Conservation (phyloP, 2,888 invertebrate species). For the Heterodera filipjevi region DNA sequence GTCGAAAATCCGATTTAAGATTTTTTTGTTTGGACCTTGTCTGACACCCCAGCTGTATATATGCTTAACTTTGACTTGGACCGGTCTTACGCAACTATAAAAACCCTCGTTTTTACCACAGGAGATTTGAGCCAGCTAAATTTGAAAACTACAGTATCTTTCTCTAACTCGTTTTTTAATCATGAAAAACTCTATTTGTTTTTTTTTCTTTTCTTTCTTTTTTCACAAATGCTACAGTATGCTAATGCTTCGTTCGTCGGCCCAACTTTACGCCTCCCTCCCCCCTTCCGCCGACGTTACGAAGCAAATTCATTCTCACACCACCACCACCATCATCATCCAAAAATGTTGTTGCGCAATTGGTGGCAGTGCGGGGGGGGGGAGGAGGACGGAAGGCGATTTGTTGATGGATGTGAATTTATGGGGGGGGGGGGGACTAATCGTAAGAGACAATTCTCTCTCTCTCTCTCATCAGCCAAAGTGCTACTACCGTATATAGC, state of each 20-base stretch:
- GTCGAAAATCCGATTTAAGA: too few relatives aligned
- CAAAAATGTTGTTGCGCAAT: conserved; percentile 1
- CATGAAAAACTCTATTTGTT: too few relatives aligned
- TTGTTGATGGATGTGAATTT: neutral
- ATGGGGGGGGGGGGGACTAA: neutral
- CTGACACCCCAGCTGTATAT: too few relatives aligned
- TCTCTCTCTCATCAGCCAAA: neutral
- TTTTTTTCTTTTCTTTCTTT: too few relatives aligned
- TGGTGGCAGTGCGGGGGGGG: neutral
- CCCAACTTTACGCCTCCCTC: neutral
- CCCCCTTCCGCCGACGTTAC: neutral
- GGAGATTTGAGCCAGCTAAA: too few relatives aligned
- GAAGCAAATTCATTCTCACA: neutral
- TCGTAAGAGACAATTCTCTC: too few relatives aligned
- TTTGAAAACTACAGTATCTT: too few relatives aligned
- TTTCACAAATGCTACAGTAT: neutral
- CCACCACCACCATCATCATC: neutral
- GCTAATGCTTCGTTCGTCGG: neutral
- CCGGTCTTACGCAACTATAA: too few relatives aligned
- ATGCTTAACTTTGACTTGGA: too few relatives aligned
- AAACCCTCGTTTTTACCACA: too few relatives aligned
- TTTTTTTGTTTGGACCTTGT: too few relatives aligned
- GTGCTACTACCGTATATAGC: neutral
- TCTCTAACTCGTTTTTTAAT: too few relatives aligned
- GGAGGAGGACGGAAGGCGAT: neutral